Conservation (phyloP, 2,797 vertebrate species). For the Crax fasciolata region DNA sequence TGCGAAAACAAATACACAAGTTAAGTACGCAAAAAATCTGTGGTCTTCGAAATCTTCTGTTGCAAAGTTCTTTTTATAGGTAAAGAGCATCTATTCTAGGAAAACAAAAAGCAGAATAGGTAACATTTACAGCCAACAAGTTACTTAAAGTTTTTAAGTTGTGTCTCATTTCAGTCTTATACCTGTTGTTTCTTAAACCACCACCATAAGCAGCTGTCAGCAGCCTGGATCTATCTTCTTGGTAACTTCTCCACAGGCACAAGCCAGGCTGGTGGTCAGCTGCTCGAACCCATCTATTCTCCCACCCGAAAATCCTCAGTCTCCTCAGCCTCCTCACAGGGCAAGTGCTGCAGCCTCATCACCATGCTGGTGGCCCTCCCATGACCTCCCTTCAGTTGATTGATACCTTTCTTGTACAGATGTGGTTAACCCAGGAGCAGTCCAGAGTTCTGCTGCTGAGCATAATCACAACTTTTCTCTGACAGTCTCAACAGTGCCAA, state of each 20-base stretch:
- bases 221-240: neutral
- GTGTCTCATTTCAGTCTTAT: neutral
- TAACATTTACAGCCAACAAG: neutral
- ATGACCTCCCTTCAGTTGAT: neutral
- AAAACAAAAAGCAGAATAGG: neutral
- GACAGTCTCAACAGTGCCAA: neutral
- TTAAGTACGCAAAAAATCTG: constrained; percentile 66
- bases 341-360: neutral
- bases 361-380: neutral
- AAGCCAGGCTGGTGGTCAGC: neutral
- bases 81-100: neutral
- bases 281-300: neutral
- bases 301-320: neutral
- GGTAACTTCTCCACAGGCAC: neutral
- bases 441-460: neutral
- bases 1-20: neutral
- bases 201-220: neutral
- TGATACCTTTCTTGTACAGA: neutral
- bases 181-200: neutral
- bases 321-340: neutral
- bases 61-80: constrained; percentile 49
- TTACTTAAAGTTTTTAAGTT: constrained; percentile 5
- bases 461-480: neutral
- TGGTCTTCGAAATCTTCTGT: constrained; percentile 25
- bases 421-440: neutral